These are phyloP conservation scores for Chloroceryle amazona DNA, from an alignment of 2,797 vertebrate species.

Conservation along the genomic window DNA sequence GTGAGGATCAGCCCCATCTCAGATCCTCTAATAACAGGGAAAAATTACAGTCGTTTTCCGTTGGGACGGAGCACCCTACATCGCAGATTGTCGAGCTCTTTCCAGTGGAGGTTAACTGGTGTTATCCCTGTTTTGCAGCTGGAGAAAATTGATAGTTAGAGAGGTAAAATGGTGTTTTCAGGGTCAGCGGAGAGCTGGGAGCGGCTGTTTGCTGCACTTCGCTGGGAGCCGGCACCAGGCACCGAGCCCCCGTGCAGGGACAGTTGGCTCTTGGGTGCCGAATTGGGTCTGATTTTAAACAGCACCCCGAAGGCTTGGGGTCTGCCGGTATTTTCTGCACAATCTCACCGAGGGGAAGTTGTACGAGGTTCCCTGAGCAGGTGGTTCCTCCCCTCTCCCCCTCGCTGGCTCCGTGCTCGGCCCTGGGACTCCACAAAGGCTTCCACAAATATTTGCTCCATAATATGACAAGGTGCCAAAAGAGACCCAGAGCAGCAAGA, in stretches of 20 bases:
- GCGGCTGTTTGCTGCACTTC: neutral
- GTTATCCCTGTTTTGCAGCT: slow-evolving; percentile 23
- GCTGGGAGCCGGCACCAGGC: neutral
- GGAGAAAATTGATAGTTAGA: neutral
- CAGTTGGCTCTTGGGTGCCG: neutral
- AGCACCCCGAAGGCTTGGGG: accelerated
- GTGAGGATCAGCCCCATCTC: neutral
- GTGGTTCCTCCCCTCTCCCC: neutral
- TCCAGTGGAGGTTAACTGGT: neutral
- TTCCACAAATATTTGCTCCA: slow-evolving; percentile 40
- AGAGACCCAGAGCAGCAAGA: slow-evolving; percentile 35
- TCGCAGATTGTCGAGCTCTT: neutral
- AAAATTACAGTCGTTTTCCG: neutral
- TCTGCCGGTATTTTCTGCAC: neutral
- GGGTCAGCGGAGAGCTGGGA: neutral
- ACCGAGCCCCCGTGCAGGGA: accelerated
- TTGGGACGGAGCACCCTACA: neutral
- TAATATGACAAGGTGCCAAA: slow-evolving; percentile 50
- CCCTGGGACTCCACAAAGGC: neutral
- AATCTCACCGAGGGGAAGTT: accelerated
- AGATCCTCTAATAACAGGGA: neutral
- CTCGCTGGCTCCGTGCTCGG: accelerated
- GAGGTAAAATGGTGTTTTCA: neutral
- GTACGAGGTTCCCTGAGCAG: accelerated
- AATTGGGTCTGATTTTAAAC: neutral